phyloP scores from a whole-genome alignment of 2,797 vertebrate species.

The Bucorvus abyssinicus region DNA sequence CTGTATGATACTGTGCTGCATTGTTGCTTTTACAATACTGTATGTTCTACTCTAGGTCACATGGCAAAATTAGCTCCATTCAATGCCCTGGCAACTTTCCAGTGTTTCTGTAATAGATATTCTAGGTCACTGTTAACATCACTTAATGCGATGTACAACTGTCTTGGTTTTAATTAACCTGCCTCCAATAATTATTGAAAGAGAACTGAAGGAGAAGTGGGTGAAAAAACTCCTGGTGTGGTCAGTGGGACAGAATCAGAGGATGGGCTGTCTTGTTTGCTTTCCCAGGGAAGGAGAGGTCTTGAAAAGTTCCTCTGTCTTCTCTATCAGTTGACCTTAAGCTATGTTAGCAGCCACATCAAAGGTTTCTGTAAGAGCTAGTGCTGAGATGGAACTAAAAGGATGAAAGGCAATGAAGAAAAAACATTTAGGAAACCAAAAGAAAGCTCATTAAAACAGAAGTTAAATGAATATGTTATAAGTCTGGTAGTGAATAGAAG shows the following conservation, averaged over 20 bases:
- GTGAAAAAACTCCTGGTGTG: neutral
- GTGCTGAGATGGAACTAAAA: neutral
- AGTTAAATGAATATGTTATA: neutral
- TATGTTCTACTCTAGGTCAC: neutral
- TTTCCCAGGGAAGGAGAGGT: neutral
- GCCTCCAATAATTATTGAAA: neutral
- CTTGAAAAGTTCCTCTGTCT: neutral
- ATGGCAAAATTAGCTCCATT: neutral
- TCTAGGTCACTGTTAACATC: neutral
- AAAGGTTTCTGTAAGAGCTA: neutral
- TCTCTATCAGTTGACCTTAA: neutral
- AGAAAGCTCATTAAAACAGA: neutral
- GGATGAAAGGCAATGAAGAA: neutral
- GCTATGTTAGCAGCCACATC: neutral
- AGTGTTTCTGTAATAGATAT: neutral
- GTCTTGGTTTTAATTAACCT: neutral
- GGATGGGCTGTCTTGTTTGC: neutral
- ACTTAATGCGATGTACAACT: neutral
- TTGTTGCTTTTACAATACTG: neutral
- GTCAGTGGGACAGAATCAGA: neutral
- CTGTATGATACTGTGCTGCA: neutral
- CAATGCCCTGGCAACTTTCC: neutral
- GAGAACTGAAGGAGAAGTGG: neutral
- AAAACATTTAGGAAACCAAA: neutral
- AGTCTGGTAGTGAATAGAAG: neutral